Evolutionary conservation across 2,888 invertebrate species (phyloP).

Genomic region (Drosophila peninsularis): DNA sequence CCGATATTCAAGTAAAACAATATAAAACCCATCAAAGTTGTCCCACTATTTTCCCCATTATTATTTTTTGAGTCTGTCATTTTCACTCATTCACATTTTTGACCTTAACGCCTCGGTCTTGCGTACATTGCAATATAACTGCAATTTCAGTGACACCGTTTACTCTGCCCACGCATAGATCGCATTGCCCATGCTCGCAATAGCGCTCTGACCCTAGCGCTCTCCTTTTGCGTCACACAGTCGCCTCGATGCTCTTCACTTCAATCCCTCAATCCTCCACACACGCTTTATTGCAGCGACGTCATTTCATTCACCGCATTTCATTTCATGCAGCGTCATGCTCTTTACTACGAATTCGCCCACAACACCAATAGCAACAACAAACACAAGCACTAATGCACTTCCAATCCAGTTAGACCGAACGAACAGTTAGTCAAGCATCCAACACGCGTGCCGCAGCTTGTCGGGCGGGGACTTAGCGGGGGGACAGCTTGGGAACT

Average conservation of each 20-base stretch:
- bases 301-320: conserved; percentile 74
- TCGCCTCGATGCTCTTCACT: not conserved
- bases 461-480: not conserved
- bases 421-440: conserved; percentile 54
- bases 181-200: not conserved
- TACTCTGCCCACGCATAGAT: conserved; percentile 15
- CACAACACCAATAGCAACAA: conserved; percentile 11
- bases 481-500: conserved; percentile 19
- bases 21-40: no score
- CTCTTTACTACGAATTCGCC: conserved; percentile 65
- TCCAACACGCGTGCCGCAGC: conserved; percentile 69
- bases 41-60: no score
- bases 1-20: no score
- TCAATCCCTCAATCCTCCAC: not conserved
- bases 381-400: conserved; percentile 57
- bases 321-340: conserved; percentile 66
- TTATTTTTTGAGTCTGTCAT: no score
- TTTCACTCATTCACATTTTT: not conserved
- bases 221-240: conserved; percentile 11
- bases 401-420: conserved; percentile 66
- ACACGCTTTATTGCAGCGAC: conserved; percentile 45
- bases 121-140: not conserved
- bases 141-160: conserved; percentile 5
- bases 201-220: not conserved
- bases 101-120: not conserved